Evolutionary conservation across 2,797 vertebrate genomes (phyloP).

Genomic region (Gambusia yucatana): DNA sequence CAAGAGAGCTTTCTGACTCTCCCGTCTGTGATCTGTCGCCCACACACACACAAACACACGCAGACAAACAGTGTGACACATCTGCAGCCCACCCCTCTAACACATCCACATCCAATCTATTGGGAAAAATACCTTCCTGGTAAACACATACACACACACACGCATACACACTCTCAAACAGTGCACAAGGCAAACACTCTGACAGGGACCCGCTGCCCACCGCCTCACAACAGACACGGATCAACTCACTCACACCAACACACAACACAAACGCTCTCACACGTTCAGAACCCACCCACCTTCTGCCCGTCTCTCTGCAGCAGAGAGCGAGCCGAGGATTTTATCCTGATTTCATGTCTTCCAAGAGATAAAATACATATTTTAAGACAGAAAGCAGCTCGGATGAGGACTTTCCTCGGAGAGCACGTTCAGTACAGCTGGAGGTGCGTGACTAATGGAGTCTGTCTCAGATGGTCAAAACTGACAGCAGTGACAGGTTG

Average conservation of each 20-base stretch:
- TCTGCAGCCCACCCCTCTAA: conserved; percentile 51
- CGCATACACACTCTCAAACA: not conserved
- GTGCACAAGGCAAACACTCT: conserved; percentile 55
- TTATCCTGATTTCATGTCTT: conserved; percentile 61
- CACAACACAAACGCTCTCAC: conserved; percentile 68
- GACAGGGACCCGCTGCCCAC: conserved; percentile 79
- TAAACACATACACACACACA: conserved; percentile 10
- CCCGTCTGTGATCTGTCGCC: conserved; percentile 79
- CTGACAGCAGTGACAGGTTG: conserved; percentile 14
- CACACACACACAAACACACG: conserved; percentile 55
- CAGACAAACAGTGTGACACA: conserved; percentile 56
- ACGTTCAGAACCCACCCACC: conserved; percentile 74
- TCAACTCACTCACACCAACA: conserved; percentile 66
- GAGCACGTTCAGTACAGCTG: conserved; percentile 28
- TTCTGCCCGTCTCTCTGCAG: conserved; percentile 69
- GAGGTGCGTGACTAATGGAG: conserved; percentile 43
- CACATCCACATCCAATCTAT: conserved; percentile 65
- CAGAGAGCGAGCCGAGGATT: conserved; percentile 45
- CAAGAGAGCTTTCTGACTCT: conserved; percentile 76
- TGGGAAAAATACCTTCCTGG: conserved; percentile 53
- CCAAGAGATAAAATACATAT: conserved; percentile 32
- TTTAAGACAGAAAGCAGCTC: conserved; percentile 41
- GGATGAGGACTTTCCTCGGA: conserved; percentile 42
- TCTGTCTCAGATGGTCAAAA: conserved; percentile 21
- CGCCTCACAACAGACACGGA: conserved; percentile 73